Evolutionary conservation across 2,113 vertebrate genomes (phyloP).

Genomic region (Taurulus bubalis): DNA sequence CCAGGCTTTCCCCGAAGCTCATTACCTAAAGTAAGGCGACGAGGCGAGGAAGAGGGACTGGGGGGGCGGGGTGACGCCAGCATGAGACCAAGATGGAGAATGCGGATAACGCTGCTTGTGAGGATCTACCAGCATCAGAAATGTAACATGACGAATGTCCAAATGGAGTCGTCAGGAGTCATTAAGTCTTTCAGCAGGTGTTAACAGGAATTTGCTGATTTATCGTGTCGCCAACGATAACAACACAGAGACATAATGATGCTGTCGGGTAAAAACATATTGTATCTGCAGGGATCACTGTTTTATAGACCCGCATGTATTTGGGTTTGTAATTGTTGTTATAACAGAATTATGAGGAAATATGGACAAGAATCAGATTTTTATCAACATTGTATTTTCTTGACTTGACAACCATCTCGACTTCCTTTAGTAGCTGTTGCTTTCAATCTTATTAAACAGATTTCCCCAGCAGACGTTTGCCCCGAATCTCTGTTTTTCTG

Average conservation of each 20-base stretch:
- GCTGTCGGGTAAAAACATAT: slow-evolving; percentile 19
- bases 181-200: slow-evolving; percentile 36
- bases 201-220: slow-evolving; percentile 2
- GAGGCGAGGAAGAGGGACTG: neutral
- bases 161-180: slow-evolving; percentile 31
- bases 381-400: neutral
- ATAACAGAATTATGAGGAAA: neutral
- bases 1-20: slow-evolving; percentile 30
- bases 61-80: slow-evolving; percentile 30
- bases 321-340: slow-evolving; percentile 15
- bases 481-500: neutral
- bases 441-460: neutral
- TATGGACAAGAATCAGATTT: neutral
- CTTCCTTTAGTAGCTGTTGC: neutral
- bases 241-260: slow-evolving; percentile 5
- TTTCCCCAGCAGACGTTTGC: neutral
- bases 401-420: neutral
- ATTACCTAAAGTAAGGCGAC: slow-evolving; percentile 17
- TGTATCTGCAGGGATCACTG: neutral
- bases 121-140: slow-evolving; percentile 54
- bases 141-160: slow-evolving; percentile 56
- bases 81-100: slow-evolving; percentile 67
- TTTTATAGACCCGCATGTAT: slow-evolving; percentile 14
- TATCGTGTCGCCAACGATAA: slow-evolving; percentile 17
- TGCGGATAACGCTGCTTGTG: slow-evolving; percentile 70